These are phyloP conservation scores for Scophthalmus maximus DNA, from an alignment of 2,113 vertebrate species.

Conservation along the genomic window DNA sequence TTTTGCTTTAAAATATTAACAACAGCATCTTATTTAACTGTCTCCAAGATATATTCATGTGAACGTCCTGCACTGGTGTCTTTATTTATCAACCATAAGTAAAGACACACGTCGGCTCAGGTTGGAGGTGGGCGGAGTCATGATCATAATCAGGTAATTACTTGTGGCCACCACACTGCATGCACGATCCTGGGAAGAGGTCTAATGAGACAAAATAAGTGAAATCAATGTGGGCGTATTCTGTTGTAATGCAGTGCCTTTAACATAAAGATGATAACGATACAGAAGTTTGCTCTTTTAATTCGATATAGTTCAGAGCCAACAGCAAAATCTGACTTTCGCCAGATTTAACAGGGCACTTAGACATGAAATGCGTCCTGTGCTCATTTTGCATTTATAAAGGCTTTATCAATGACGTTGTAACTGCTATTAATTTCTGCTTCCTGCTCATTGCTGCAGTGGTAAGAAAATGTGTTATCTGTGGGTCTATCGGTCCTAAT, in stretches of 20 bases:
- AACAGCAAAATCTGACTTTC: background rate
- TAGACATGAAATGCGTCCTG: too few relatives aligned
- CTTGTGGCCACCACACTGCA: too few relatives aligned
- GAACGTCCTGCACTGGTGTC: too few relatives aligned
- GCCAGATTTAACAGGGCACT: background rate
- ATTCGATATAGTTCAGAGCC: background rate
- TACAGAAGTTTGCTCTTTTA: background rate
- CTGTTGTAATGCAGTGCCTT: background rate
- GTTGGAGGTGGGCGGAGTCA: too few relatives aligned
- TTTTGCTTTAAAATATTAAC: too few relatives aligned
- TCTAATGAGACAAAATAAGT: background rate
- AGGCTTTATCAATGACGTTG: background rate
- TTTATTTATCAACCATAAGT: too few relatives aligned
- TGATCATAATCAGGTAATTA: too few relatives aligned
- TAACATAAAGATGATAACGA: background rate
- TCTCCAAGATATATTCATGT: too few relatives aligned
- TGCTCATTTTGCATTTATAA: background rate
- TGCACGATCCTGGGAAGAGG: too few relatives aligned
- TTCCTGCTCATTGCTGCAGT: too few relatives aligned
- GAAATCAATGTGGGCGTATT: background rate
- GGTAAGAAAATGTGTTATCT: slow-evolving; percentile 2
- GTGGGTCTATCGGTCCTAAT: slow-evolving; percentile 11
- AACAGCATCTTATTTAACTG: too few relatives aligned
- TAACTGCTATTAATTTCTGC: background rate
- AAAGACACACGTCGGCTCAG: too few relatives aligned